These are phyloP conservation scores for Alethe diademata DNA, from an alignment of 2,113 vertebrate species.

Conservation along the genomic window DNA sequence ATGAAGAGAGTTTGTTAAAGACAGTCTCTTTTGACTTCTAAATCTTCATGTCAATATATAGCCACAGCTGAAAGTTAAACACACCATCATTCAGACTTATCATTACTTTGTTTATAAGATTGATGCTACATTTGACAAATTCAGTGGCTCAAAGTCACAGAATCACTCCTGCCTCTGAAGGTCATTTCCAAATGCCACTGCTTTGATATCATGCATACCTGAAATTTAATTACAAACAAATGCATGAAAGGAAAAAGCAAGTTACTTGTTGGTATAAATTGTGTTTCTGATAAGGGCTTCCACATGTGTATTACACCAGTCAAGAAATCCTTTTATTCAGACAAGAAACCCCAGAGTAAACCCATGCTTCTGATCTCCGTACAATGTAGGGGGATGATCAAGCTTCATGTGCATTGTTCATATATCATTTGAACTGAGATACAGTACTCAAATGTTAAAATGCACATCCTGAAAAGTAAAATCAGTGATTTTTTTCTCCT, in stretches of 20 bases:
- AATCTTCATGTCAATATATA: not conserved
- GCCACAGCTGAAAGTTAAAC: not conserved
- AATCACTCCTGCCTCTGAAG: not conserved
- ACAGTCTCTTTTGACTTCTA: not conserved
- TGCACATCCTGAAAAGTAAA: not conserved
- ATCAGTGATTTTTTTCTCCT: not conserved
- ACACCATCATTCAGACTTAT: not conserved
- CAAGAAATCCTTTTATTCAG: not conserved
- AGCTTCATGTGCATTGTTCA: not conserved
- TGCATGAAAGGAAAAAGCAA: not conserved
- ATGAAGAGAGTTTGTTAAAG: not conserved
- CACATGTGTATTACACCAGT: not conserved
- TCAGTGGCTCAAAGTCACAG: not conserved
- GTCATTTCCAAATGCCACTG: not conserved
- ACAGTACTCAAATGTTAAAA: not conserved
- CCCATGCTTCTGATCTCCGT: not conserved
- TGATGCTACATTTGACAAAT: not conserved
- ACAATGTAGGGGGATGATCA: not conserved
- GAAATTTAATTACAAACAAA: not conserved
- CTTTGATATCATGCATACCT: not conserved
- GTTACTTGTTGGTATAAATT: not conserved
- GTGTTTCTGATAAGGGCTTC: not conserved
- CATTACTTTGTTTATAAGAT: not conserved
- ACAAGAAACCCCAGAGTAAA: not conserved
- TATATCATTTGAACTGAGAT: not conserved